Conservation (phyloP, 1,140 invertebrate genomes). For the Venturia canescens region DNA sequence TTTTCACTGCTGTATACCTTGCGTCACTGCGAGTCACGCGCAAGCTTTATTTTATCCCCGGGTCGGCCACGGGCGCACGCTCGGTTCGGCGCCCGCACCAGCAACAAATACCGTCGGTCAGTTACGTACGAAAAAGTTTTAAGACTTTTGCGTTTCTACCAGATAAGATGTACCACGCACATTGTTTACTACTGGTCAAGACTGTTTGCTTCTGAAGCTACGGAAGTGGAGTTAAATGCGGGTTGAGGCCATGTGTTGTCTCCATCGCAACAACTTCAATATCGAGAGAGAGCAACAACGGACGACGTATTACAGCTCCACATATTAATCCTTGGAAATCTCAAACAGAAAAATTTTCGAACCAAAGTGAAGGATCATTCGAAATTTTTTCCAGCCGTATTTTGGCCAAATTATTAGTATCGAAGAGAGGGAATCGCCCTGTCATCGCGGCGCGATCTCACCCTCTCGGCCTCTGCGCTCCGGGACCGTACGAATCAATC, state of each 20-base stretch:
- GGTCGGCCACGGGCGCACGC: slow-evolving; percentile 26
- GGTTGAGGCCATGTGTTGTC: neutral
- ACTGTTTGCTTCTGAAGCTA: neutral
- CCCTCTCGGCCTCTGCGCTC: too few species aligned
- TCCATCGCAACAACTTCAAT: neutral
- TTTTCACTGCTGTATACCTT: slow-evolving; percentile 40
- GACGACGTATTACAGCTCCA: neutral
- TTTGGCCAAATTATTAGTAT: too few species aligned
- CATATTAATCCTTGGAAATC: slow-evolving; percentile 48
- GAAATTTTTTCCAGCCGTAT: slow-evolving; percentile 76
- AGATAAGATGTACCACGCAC: slow-evolving; percentile 11
- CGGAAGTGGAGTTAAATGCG: neutral
- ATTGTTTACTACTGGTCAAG: neutral
- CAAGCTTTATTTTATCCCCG: slow-evolving; percentile 49
- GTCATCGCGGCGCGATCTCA: too few species aligned
- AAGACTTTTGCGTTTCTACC: slow-evolving; percentile 7
- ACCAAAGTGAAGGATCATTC: slow-evolving; percentile 70
- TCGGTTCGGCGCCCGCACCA: slow-evolving; percentile 27
- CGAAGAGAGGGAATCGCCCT: too few species aligned
- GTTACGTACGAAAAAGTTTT: neutral
- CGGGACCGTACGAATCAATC: too few species aligned
- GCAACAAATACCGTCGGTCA: slow-evolving; percentile 1
- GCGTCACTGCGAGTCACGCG: slow-evolving; percentile 52
- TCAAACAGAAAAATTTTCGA: slow-evolving; percentile 69
- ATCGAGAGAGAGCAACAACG: neutral